Percentiles rank a stretch among this genome's conserved stretches.
Evolutionary conservation across 1,140 invertebrate species (phyloP).

Genomic region (Halesus radiatus): DNA sequence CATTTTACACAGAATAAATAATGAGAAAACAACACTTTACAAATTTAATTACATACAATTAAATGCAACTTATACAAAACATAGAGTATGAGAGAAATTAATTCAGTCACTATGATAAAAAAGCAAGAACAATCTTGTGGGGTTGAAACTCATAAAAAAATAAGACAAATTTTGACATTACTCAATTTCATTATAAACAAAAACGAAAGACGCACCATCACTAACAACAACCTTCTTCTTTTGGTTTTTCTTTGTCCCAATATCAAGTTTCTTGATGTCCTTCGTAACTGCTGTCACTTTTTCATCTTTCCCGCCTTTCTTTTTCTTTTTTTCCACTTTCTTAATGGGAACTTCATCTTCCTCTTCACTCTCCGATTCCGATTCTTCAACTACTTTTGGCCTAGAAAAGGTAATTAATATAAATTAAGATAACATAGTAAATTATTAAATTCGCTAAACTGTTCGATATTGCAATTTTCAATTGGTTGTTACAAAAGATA

Average conservation of each 20-base stretch:
- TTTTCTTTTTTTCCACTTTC: slow-evolving; percentile 64
- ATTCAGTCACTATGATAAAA: too few species aligned
- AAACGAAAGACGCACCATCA: slow-evolving; percentile 60
- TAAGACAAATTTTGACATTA: too few species aligned
- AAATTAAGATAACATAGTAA: not conserved
- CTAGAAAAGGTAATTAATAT: slow-evolving; percentile 57
- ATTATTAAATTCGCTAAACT: not conserved
- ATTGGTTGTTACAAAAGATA: too few species aligned
- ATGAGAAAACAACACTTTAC: not conserved
- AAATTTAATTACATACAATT: too few species aligned
- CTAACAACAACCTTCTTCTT: slow-evolving; percentile 64
- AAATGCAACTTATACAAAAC: too few species aligned
- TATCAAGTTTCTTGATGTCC: slow-evolving; percentile 68
- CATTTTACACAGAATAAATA: not conserved
- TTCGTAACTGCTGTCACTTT: slow-evolving; percentile 69
- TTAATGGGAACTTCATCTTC: slow-evolving; percentile 66
- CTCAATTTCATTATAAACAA: not conserved
- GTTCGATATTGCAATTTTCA: too few species aligned
- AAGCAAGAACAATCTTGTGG: too few species aligned
- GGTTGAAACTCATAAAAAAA: too few species aligned
- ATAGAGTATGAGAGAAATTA: too few species aligned
- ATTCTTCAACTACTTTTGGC: slow-evolving; percentile 64
- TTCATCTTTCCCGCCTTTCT: slow-evolving; percentile 69
- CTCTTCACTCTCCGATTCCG: slow-evolving; percentile 66
- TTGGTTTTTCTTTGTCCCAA: slow-evolving; percentile 69